A percentile compares a stretch with the other conserved stretches of the same genome.
These are phyloP conservation scores for Syngnathoides biaculeatus DNA, from an alignment of 2,113 vertebrate species.

Conservation along the genomic window DNA sequence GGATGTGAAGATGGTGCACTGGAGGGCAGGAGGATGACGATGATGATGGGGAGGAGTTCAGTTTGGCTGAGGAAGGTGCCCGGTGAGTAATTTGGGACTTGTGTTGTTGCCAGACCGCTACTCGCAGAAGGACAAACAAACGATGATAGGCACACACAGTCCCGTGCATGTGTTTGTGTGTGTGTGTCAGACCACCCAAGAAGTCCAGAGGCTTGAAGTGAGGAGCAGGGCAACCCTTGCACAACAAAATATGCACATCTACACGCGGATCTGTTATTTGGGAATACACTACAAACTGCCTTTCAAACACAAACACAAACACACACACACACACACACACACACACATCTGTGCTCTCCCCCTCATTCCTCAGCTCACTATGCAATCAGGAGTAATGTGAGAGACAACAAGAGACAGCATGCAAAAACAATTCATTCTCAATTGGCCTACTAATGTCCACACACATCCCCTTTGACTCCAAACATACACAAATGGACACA, in stretches of 20 bases:
- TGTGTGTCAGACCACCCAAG: constrained; percentile 68
- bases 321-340: constrained; percentile 46
- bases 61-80: constrained; percentile 61
- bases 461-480: constrained; percentile 31
- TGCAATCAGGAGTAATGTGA: constrained; percentile 46
- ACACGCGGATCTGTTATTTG: constrained; percentile 32
- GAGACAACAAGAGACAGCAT: constrained; percentile 32
- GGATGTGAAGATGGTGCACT: constrained; percentile 74
- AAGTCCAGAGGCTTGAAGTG: constrained; percentile 76
- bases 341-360: constrained; percentile 17
- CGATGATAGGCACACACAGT: constrained; percentile 11
- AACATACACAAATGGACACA: constrained; percentile 26
- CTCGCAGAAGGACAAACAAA: constrained; percentile 29
- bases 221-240: constrained; percentile 73
- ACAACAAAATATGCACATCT: constrained; percentile 29
- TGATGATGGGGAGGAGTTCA: constrained; percentile 62
- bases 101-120: constrained; percentile 79
- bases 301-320: constrained; percentile 39
- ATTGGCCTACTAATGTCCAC: constrained; percentile 42
- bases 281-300: constrained; percentile 30
- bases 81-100: constrained; percentile 77
- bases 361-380: constrained; percentile 47
- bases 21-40: constrained; percentile 58
- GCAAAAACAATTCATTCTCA: constrained; percentile 52
- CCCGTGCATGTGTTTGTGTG: constrained; percentile 38